phyloP scores from a whole-genome alignment of 2,113 vertebrate genomes.

The Lampris megalopsis region DNA sequence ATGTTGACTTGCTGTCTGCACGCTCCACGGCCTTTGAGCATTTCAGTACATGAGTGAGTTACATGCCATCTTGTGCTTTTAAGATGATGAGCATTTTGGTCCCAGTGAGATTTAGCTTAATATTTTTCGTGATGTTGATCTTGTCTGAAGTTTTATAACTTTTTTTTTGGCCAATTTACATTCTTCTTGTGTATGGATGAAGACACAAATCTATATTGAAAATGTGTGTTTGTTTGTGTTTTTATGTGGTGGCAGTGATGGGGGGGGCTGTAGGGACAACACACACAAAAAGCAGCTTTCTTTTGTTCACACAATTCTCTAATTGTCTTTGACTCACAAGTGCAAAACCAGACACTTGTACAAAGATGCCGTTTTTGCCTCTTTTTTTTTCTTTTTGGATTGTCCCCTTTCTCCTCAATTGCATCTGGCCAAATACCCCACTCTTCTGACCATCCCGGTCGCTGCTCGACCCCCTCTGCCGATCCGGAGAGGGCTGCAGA shows the following conservation, averaged over 20 bases:
- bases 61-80: constrained; percentile 25
- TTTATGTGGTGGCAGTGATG: too few species aligned
- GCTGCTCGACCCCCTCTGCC: too few species aligned
- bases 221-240: too few species aligned
- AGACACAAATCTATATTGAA: too few species aligned
- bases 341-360: not conserved
- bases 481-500: too few species aligned
- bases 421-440: too few species aligned
- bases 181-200: too few species aligned
- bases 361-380: not conserved
- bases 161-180: not conserved
- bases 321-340: not conserved
- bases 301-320: not conserved
- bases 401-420: too few species aligned
- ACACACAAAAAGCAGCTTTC: not conserved
- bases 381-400: too few species aligned
- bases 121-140: constrained; percentile 4
- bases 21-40: constrained; percentile 1
- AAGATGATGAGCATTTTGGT: constrained; percentile 28
- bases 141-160: not conserved
- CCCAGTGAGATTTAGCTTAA: constrained; percentile 8
- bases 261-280: too few species aligned
- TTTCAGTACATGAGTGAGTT: constrained; percentile 1
- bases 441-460: too few species aligned
- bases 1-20: constrained; percentile 19